Evolutionary conservation across 1,140 invertebrate species (phyloP).

Genomic region (Diachasmimorpha longicaudata): DNA sequence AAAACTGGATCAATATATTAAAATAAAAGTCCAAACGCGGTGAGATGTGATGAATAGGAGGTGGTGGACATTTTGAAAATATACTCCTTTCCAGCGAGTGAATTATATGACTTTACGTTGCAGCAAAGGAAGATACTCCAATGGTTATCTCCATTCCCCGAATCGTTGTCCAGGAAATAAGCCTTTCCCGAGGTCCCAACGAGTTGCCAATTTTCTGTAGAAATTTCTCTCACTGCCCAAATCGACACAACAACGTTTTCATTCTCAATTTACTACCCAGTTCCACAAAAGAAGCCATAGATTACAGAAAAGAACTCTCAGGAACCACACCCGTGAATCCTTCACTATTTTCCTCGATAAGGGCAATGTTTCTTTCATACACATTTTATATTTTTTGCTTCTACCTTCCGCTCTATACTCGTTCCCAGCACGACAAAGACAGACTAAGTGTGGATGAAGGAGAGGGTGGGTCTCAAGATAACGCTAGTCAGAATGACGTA

Average conservation of each 20-base stretch:
- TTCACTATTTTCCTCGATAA: slow-evolving; percentile 8
- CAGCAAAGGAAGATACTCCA: too few species aligned
- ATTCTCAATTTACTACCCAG: not conserved
- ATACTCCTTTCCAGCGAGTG: too few species aligned
- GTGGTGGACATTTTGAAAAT: too few species aligned
- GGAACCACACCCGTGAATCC: not conserved
- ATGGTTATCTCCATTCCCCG: too few species aligned
- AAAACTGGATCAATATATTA: too few species aligned
- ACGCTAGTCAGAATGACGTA: slow-evolving; percentile 23
- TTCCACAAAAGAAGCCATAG: not conserved
- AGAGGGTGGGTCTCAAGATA: slow-evolving; percentile 26
- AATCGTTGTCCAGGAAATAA: too few species aligned
- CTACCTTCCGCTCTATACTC: not conserved
- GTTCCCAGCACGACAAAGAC: slow-evolving; percentile 19
- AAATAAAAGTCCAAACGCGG: too few species aligned
- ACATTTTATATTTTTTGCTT: slow-evolving; percentile 5
- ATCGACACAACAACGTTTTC: not conserved
- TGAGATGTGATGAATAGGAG: too few species aligned
- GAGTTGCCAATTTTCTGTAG: too few species aligned
- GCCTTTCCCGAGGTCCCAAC: too few species aligned
- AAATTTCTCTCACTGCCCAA: too few species aligned
- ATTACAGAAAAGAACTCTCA: slow-evolving; percentile 2
- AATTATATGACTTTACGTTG: too few species aligned
- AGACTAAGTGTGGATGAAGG: not conserved
- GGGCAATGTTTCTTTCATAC: slow-evolving; percentile 15